These are phyloP conservation scores for Xanthorhoe spadicearia DNA, from an alignment of 2,888 invertebrate genomes.

Conservation along the genomic window DNA sequence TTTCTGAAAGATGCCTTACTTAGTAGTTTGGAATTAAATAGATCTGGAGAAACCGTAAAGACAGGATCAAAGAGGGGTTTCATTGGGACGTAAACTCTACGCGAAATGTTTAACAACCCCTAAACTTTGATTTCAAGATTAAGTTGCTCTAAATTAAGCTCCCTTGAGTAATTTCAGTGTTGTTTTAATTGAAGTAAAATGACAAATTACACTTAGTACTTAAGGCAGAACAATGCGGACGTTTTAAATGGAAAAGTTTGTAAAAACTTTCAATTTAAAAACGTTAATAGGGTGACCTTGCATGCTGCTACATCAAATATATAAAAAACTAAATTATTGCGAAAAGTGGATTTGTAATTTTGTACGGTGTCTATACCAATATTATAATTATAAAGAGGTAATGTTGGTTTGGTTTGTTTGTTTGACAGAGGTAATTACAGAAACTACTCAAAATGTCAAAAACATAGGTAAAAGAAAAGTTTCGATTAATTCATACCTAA, in stretches of 20 bases:
- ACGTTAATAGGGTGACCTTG: too few species aligned
- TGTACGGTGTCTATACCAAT: too few species aligned
- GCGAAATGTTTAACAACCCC: conserved; percentile 20
- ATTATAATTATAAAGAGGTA: too few species aligned
- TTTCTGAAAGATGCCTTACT: neutral
- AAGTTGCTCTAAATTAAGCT: conserved; percentile 21
- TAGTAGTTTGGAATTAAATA: neutral
- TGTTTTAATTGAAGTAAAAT: conserved; percentile 17
- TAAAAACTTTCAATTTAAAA: neutral
- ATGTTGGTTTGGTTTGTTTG: too few species aligned
- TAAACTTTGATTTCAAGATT: conserved; percentile 30
- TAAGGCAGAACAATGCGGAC: neutral
- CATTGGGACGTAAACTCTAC: conserved; percentile 13
- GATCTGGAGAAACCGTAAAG: neutral
- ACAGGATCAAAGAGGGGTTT: conserved; percentile 12
- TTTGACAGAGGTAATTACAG: too few species aligned
- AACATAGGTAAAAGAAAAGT: too few species aligned
- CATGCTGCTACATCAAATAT: too few species aligned
- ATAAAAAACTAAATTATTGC: too few species aligned
- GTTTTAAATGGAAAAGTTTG: neutral
- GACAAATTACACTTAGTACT: conserved; percentile 6
- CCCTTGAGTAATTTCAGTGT: conserved; percentile 9
- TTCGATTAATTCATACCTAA: too few species aligned
- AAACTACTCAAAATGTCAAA: too few species aligned
- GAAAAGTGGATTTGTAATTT: too few species aligned